A percentile compares a stretch with the other conserved stretches of the same genome.
Conservation (phyloP, 2,113 vertebrate genomes). For the Eleginops maclovinus region DNA sequence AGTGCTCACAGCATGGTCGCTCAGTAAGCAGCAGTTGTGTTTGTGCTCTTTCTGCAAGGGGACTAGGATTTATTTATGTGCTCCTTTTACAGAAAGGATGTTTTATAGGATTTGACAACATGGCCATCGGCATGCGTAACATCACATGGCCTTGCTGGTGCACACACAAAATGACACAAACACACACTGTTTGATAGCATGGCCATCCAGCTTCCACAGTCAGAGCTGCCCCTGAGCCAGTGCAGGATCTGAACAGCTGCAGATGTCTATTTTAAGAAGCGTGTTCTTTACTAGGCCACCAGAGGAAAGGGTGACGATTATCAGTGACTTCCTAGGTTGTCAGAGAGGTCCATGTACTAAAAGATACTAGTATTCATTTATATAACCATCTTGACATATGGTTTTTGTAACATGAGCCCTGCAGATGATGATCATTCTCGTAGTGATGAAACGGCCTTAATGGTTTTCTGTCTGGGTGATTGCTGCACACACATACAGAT, state of each 20-base stretch:
- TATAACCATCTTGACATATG: background rate
- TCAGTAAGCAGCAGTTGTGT: background rate
- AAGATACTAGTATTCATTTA: constrained; percentile 13
- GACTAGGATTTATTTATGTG: background rate
- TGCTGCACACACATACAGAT: constrained; percentile 50
- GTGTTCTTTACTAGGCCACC: constrained; percentile 62
- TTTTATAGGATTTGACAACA: constrained; percentile 2
- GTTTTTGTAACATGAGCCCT: constrained; percentile 4
- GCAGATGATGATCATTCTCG: background rate
- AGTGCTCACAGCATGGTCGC: constrained; percentile 20
- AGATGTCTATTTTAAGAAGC: constrained; percentile 79
- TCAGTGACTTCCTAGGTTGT: constrained; percentile 50
- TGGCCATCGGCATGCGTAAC: constrained; percentile 19
- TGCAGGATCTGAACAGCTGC: constrained; percentile 81
- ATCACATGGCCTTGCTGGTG: constrained; percentile 34
- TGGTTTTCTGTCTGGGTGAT: constrained; percentile 4
- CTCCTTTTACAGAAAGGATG: background rate
- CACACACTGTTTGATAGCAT: constrained; percentile 15
- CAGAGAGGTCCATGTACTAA: background rate
- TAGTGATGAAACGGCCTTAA: no score
- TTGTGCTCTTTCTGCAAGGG: constrained; percentile 22
- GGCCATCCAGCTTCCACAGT: constrained; percentile 54
- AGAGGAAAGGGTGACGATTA: constrained; percentile 67
- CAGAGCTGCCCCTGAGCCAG: constrained; percentile 51
- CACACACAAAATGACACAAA: constrained; percentile 7